phyloP scores from a whole-genome alignment of 1,140 invertebrate genomes.

The Drosophila grimshawi region DNA sequence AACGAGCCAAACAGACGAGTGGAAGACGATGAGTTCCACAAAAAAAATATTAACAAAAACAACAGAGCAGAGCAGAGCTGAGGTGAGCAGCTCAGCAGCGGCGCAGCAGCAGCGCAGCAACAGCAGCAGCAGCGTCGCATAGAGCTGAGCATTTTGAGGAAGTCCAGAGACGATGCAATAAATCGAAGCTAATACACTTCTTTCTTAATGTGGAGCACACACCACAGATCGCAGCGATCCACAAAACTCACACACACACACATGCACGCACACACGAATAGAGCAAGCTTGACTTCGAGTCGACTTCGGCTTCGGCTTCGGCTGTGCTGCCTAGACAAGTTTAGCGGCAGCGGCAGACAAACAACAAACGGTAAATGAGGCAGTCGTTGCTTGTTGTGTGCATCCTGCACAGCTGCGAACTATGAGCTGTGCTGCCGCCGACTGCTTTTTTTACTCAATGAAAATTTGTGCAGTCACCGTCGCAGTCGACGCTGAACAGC shows the following conservation, averaged over 20 bases:
- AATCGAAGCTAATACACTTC: conserved; percentile 83
- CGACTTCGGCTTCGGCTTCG: conserved; percentile 2
- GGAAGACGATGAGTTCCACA: conserved; percentile 53
- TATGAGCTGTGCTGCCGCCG: neutral
- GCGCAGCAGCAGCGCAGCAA: conserved; percentile 13
- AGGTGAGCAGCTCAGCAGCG: conserved; percentile 1
- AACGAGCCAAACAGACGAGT: conserved; percentile 61
- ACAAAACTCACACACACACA: conserved; percentile 21
- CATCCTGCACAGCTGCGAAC: conserved; percentile 66
- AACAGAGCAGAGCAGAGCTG: conserved; percentile 22
- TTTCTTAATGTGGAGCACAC: conserved; percentile 80
- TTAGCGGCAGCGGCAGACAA: conserved; percentile 48
- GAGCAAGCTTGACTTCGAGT: conserved; percentile 5
- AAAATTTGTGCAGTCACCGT: conserved; percentile 50
- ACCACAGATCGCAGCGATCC: conserved; percentile 33
- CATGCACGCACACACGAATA: neutral
- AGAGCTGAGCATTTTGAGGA: conserved; percentile 39
- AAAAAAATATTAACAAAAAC: neutral
- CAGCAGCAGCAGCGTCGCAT: conserved; percentile 3
- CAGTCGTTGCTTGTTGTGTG: conserved; percentile 42
- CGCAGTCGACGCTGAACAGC: conserved; percentile 48
- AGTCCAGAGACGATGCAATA: conserved; percentile 70
- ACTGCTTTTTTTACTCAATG: conserved; percentile 75
- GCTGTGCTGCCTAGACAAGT: conserved; percentile 68
- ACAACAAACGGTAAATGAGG: conserved; percentile 75